Percentiles rank a stretch among this genome's conserved stretches.
These are phyloP conservation scores for Speoplatyrhinus poulsoni DNA, from an alignment of 2,113 vertebrate species.

Conservation along the genomic window DNA sequence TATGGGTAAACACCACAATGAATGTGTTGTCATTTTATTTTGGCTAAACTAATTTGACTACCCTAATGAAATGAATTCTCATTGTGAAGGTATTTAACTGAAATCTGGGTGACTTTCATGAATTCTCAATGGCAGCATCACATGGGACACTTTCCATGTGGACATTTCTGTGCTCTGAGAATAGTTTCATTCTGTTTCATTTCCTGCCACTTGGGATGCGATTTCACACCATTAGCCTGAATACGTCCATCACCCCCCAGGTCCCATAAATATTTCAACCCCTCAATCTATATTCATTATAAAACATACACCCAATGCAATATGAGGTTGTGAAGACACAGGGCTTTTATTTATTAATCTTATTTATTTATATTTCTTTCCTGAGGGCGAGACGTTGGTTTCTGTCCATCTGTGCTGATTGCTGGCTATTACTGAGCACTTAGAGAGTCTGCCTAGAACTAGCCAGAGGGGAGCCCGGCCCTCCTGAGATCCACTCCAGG, in stretches of 20 bases:
- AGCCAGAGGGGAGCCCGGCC: slow-evolving; percentile 54
- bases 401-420: slow-evolving; percentile 73
- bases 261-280: slow-evolving; percentile 78
- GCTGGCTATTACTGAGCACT: slow-evolving; percentile 78
- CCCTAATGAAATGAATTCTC: too few species aligned
- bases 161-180: slow-evolving; percentile 49
- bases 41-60: too few species aligned
- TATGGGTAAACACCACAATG: background rate
- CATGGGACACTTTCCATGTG: slow-evolving; percentile 33
- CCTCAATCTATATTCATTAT: slow-evolving; percentile 81
- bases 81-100: too few species aligned
- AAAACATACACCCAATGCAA: slow-evolving; percentile 72
- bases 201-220: slow-evolving; percentile 58
- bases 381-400: slow-evolving; percentile 68
- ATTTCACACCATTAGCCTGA: slow-evolving; percentile 66
- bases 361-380: slow-evolving; percentile 81
- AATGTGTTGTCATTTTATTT: too few species aligned
- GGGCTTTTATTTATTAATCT: slow-evolving; percentile 80
- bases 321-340: slow-evolving; percentile 67
- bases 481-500: slow-evolving; percentile 61
- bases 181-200: slow-evolving; percentile 55
- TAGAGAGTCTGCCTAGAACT: slow-evolving; percentile 66
- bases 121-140: slow-evolving; percentile 25
- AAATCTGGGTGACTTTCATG: background rate
- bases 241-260: background rate